Base-by-base conservation (phyloP, 1,140 invertebrate species). In the Nomia melanderi region DNA sequence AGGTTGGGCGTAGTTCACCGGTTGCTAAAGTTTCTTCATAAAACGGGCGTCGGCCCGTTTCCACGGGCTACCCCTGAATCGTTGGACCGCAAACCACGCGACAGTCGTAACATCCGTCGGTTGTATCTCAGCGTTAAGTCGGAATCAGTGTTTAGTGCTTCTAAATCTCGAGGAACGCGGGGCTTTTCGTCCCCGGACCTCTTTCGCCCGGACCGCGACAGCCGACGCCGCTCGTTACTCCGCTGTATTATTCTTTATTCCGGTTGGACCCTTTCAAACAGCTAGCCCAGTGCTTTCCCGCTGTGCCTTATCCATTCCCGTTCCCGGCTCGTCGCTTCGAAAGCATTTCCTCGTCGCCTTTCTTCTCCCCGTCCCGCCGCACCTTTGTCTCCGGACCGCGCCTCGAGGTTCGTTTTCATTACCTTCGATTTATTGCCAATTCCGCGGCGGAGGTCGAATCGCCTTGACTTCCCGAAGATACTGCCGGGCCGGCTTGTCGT, bases 61-160 rank as follows among this genome's bases (percentile, higher is more conserved):
- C 25, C 8, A 17, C 25, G 60, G n/a, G 62, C 20, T 6, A 50
- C 31, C 63, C n/a, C 31, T 25, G 39, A 67, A 56, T 54, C 14
- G 20, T 53, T 9, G 65, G 56, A 59, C 17, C 11, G 14, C 25
- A n/a, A 23, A 64, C 23, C 44, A 14, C 33, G 33, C 11, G n/a
- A 25, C 54, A 41, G 25, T 33, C 56, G 74, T 41, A 70, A 39
- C 53, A 41, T 50, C 33, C 36, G 63, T 3, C 41, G 76, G 81
- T 87, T 86, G 86, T 89, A 89, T 89, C 82, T 90, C 81, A 88
- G 64, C 12, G 85, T 89, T 89, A 89, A 86, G 86, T 82, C 79
- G 77, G 84, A 88, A 90, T 90, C 88, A 89, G 85, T 90, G 88
- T 90, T 90, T 90, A 90, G 86, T 88, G 86, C 83, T 87, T 89